Base-by-base conservation (phyloP, 2,113 vertebrate genomes). In the Brienomyrus brachyistius region DNA sequence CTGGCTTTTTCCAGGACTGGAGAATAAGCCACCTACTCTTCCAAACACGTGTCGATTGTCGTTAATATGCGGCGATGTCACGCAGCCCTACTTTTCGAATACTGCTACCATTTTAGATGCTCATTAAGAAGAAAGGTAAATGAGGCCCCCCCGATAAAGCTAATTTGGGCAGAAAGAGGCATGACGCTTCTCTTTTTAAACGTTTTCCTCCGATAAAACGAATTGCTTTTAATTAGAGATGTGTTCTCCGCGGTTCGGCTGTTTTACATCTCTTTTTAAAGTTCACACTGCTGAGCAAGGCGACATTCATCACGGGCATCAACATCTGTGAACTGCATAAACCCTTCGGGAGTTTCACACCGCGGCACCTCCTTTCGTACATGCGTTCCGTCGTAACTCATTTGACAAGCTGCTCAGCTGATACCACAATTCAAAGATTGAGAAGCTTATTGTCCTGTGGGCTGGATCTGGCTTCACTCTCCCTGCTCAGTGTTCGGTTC, bases 161-260 rank as follows among this genome's bases (percentile, higher is more conserved):
- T 84, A 48, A 45, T 84, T 84, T 48, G 45, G 45, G 82, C 84
- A 80, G 50, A 40, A 85, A 92, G 91, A 90, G 91, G 85, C 35
- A 52, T 92, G 88, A 90, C 89, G 90, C 91, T 91, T 92, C 91
- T 84, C 51, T 83, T 89, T 90, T 85, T 89, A 54, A 50, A n/a
- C 45, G 13, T 52, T 50, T 91, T 90, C 89, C 7, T 86, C 51
- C 4, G 10, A 50, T 89, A 50, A 90, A 91, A 88, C 52, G 27
- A 92, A 51, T 88, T 56, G 43, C 48, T 90, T 59, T 91, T 93
- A 92, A 93, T 93, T 94, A 90, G 77, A 80, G 88, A 87, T 11
- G 31, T 35, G 31, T 80, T 35, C 17, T 59, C 43, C 50, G 27
- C 83, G 23, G 45, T 13, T 62, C n/a, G 74, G 88, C 88, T 88